phyloP scores from a whole-genome alignment of 2,797 vertebrate species.

The Anas flavirostris region DNA sequence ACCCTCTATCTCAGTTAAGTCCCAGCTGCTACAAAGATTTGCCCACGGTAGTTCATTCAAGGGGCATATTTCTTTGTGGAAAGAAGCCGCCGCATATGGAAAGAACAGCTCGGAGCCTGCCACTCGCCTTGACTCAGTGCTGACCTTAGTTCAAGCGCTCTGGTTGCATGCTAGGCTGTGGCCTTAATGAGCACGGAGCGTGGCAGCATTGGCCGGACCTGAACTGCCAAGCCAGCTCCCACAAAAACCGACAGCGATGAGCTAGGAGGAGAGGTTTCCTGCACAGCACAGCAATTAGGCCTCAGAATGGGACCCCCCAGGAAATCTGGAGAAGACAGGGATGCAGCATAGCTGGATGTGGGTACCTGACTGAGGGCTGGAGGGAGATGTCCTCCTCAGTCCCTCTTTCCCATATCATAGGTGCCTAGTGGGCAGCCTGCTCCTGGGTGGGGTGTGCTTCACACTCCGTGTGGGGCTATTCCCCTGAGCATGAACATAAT shows the following conservation, averaged over 20 bases:
- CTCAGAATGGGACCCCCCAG: background rate
- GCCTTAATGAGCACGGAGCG: background rate
- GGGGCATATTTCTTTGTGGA: background rate
- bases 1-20: background rate
- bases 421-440: background rate
- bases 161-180: background rate
- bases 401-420: background rate
- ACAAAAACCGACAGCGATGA: background rate
- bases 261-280: background rate
- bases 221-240: background rate
- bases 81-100: background rate
- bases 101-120: background rate
- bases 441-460: background rate
- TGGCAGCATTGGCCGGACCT: background rate
- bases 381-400: background rate
- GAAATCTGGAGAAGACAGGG: background rate
- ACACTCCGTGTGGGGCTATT: background rate
- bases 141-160: background rate
- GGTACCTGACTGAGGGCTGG: background rate
- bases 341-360: background rate
- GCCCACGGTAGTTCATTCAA: background rate
- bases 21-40: conserved; percentile 25
- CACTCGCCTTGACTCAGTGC: background rate
- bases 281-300: background rate
- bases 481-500: background rate